phyloP scores from a whole-genome alignment of 37 sponge, comb jelly and placozoan genomes.

The Tethya wilhelma region DNA sequence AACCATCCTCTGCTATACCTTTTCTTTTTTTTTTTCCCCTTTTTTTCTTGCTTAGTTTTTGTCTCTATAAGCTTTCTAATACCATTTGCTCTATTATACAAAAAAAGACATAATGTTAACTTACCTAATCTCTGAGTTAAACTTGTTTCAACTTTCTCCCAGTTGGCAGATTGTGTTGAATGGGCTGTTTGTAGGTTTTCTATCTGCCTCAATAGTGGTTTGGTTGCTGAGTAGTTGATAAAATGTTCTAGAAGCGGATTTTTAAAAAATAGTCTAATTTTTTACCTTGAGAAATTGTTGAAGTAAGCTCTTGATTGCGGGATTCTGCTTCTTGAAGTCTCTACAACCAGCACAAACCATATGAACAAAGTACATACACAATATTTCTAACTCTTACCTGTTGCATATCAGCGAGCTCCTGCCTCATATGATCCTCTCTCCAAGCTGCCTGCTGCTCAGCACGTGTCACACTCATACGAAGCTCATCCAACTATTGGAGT shows the following conservation, averaged over 20 bases:
- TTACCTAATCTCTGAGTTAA: slow-evolving; percentile 88
- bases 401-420: slow-evolving; percentile 77
- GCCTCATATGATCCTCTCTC: slow-evolving; percentile 84
- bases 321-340: slow-evolving; percentile 91
- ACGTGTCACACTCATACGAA: slow-evolving; percentile 66
- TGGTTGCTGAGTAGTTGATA: too few species aligned
- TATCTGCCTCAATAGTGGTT: slow-evolving; percentile 85
- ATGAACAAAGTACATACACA: background rate
- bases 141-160: slow-evolving; percentile 84
- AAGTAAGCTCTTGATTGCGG: slow-evolving; percentile 85
- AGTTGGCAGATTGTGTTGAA: slow-evolving; percentile 72
- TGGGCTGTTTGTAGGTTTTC: slow-evolving; percentile 86
- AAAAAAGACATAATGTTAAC: background rate
- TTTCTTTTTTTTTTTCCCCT: slow-evolving; percentile 42
- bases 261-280: background rate
- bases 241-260: background rate
- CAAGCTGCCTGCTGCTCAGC: slow-evolving; percentile 88
- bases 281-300: slow-evolving; percentile 82
- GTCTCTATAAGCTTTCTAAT: background rate
- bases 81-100: background rate
- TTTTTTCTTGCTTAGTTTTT: slow-evolving; percentile 4
- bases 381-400: slow-evolving; percentile 33
- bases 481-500: slow-evolving; percentile 71
- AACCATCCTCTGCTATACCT: slow-evolving; percentile 89
- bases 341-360: slow-evolving; percentile 23